phyloP scores from a whole-genome alignment of 2,797 vertebrate species.

The Apodemus agrarius region DNA sequence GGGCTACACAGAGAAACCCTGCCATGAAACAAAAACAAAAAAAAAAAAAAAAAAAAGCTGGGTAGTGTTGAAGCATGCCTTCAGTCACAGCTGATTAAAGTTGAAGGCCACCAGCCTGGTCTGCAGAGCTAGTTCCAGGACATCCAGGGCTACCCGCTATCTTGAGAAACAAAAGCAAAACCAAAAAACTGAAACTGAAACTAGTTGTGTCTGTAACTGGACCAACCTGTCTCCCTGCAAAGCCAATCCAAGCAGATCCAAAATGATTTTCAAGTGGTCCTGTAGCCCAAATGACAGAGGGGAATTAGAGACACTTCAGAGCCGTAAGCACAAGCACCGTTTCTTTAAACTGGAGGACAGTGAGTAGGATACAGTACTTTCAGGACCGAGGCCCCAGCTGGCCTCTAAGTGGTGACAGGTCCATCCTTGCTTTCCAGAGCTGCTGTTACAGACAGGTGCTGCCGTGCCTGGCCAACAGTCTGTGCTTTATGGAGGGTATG shows the following conservation, averaged over 20 bases:
- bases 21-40: no score
- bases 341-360: background rate
- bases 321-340: background rate
- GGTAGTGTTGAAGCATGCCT: background rate
- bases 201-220: background rate
- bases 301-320: background rate
- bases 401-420: background rate
- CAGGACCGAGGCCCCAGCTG: background rate
- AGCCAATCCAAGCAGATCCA: background rate
- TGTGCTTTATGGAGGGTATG: background rate
- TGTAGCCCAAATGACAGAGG: background rate
- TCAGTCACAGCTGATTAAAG: background rate
- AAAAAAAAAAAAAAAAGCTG: background rate
- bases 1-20: no score
- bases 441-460: background rate
- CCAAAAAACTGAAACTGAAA: background rate
- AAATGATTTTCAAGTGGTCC: conserved; percentile 16
- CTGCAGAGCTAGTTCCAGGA: background rate
- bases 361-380: background rate
- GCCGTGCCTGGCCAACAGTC: background rate
- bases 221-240: background rate
- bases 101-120: background rate
- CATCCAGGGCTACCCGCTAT: background rate
- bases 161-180: background rate
- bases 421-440: background rate